Evolutionary conservation across 2,888 invertebrate species (phyloP).

Genomic region (Drosophila diplacantha): DNA sequence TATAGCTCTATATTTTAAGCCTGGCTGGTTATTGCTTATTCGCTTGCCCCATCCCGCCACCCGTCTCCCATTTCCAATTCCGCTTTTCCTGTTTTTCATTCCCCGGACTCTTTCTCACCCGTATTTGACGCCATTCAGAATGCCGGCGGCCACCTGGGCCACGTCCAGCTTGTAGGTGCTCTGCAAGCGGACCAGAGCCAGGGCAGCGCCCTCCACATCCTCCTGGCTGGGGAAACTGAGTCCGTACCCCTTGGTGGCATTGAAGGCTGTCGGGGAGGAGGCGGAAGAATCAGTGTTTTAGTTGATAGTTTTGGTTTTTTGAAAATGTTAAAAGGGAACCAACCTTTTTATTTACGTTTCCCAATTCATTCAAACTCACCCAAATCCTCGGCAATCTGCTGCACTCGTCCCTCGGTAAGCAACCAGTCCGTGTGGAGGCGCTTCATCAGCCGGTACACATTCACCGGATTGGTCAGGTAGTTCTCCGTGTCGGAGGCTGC

Average conservation of each 20-base stretch:
- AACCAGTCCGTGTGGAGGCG: conserved; percentile 94
- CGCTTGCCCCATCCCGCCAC: background rate
- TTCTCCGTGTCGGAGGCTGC: conserved; percentile 87
- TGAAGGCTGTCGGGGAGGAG: conserved; percentile 80
- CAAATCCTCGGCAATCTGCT: conserved; percentile 81
- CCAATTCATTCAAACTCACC: conserved; percentile 40
- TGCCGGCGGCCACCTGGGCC: conserved; percentile 89
- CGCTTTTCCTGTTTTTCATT: background rate
- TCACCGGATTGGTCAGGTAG: conserved; percentile 94
- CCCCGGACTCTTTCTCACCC: conserved; percentile 78
- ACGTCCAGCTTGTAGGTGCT: conserved; percentile 94
- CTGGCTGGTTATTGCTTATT: conserved; percentile 67
- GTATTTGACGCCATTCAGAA: conserved; percentile 89
- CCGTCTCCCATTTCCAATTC: background rate
- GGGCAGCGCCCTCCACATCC: conserved; percentile 95
- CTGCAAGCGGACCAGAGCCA: conserved; percentile 94
- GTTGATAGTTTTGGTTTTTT: background rate
- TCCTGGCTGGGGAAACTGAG: conserved; percentile 91
- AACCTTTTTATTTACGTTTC: background rate
- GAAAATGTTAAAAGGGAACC: too few relatives aligned
- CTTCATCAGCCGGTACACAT: conserved; percentile 95
- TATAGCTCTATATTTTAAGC: conserved; percentile 46
- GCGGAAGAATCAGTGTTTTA: background rate
- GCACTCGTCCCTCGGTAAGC: conserved; percentile 85
- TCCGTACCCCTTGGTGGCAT: conserved; percentile 82